Base-by-base conservation (phyloP, 2,888 invertebrate genomes). In the Thymelicus acteon region DNA sequence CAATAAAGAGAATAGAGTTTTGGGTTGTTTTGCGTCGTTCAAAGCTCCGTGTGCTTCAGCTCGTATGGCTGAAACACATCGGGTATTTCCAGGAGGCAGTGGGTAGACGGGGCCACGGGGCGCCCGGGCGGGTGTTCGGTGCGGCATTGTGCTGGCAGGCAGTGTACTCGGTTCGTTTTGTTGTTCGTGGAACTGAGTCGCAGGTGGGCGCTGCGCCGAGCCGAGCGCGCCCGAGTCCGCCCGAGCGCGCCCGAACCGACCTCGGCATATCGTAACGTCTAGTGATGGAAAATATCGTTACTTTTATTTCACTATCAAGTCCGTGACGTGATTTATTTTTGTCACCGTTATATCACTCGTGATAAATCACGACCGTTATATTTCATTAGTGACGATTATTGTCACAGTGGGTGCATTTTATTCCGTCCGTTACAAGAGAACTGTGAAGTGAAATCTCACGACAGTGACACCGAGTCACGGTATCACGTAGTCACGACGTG, bases 151-250 rank as follows among this genome's bases (percentile, higher is more conserved):
- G 84, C 72, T 72, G 69, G 69, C 72, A 72, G 73, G 74, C 74
- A 72, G 74, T 72, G 73, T 79, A 80, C 81, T 83, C 81, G 84
- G 81, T 81, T 83, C 82, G 89, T 90, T 88, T 90, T 90, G 91
- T 92, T 90, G 88, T 90, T 88, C 89, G 89, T 86, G 86, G 87
- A 87, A 86, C 83, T 58, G 66, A 88, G 90, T 88, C 89, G 92
- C 93, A 93, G 93, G 92, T 92, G 92, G 92, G 91, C 87, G 87
- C 83, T 77, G 79, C 78, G 76, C 74, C 72, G 69, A 15, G 72
- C 82, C 87, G 87, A 84, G 75, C 77, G 72, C 60, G 64, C 72
- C 82, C 86, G 85, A 85, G 72, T 68, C 71, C 52, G 62, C 78
- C 83, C 85, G 87, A 84, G 73, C 75, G 72, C 60, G 65, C 66